Evolutionary conservation across 2,113 vertebrate genomes (phyloP).

Genomic region (Talpa occidentalis): DNA sequence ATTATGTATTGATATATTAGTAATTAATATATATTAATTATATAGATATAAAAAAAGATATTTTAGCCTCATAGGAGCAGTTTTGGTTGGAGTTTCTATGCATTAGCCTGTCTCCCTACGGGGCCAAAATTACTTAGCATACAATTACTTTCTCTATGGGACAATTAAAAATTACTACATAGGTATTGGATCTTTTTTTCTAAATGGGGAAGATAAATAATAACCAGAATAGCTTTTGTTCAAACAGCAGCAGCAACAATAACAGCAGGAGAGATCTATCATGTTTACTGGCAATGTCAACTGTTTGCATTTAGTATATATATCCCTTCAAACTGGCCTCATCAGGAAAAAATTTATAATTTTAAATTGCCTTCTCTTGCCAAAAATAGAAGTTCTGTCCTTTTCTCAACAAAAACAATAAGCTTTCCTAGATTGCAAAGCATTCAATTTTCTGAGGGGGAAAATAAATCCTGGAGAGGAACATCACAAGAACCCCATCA

Average conservation of each 20-base stretch:
- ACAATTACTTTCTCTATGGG: neutral
- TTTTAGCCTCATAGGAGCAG: neutral
- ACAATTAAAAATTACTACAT: neutral
- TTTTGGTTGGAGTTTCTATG: neutral
- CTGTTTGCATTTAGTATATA: neutral
- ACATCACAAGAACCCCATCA: neutral
- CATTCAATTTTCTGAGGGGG: neutral
- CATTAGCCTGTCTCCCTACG: neutral
- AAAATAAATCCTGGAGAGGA: neutral
- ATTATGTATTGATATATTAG: too few relatives aligned
- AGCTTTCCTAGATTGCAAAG: conserved; percentile 44
- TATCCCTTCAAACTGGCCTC: neutral
- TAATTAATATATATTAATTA: too few relatives aligned
- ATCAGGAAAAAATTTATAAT: conserved; percentile 1
- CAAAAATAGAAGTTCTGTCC: conserved; percentile 34
- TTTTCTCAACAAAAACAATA: conserved; percentile 4
- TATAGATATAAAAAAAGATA: neutral
- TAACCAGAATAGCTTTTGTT: conserved; percentile 5
- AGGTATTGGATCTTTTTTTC: neutral
- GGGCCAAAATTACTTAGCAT: neutral
- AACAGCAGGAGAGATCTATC: neutral
- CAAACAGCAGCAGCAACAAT: neutral
- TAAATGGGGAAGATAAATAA: neutral
- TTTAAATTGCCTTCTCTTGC: conserved; percentile 34
- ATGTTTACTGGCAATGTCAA: neutral